A percentile compares a stretch with the other conserved stretches of the same genome.
These are phyloP conservation scores for Notodonta ziczac DNA, from an alignment of 2,888 invertebrate genomes.

Conservation along the genomic window DNA sequence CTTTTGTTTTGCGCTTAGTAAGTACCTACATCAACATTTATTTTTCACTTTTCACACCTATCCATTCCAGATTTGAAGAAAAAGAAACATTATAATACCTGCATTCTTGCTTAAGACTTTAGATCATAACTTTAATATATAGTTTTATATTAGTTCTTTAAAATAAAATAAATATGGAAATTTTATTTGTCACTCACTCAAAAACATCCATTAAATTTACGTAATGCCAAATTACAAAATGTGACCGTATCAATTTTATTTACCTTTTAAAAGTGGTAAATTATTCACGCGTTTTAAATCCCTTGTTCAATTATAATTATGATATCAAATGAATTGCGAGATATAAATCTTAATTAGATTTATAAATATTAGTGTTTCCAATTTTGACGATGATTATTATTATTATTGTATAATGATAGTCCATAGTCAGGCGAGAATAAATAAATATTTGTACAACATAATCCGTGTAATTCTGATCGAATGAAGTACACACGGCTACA, in stretches of 20 bases:
- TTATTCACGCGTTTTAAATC: constrained; percentile 11
- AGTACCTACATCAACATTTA: no score
- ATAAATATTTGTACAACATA: constrained; percentile 6
- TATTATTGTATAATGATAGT: constrained; percentile 49
- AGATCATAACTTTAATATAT: no score
- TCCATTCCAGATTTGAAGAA: no score
- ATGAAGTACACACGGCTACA: constrained; percentile 5
- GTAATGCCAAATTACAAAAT: no score
- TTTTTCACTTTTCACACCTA: no score
- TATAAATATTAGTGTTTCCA: constrained; percentile 15
- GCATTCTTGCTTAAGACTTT: no score
- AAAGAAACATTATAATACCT: no score
- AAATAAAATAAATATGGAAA: no score
- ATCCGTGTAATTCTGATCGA: constrained; percentile 30
- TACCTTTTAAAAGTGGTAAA: constrained; percentile 6
- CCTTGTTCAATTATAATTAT: constrained; percentile 11
- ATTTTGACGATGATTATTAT: no score
- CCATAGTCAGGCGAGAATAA: constrained; percentile 21
- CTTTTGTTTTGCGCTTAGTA: constrained; percentile 27
- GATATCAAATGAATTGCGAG: constrained; percentile 8
- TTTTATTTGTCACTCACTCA: background rate
- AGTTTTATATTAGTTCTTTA: no score
- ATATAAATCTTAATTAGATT: constrained; percentile 8
- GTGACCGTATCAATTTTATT: background rate
- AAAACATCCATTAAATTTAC: background rate